Base-by-base conservation (phyloP, 2,888 invertebrate species). In the Patella caerulea region DNA sequence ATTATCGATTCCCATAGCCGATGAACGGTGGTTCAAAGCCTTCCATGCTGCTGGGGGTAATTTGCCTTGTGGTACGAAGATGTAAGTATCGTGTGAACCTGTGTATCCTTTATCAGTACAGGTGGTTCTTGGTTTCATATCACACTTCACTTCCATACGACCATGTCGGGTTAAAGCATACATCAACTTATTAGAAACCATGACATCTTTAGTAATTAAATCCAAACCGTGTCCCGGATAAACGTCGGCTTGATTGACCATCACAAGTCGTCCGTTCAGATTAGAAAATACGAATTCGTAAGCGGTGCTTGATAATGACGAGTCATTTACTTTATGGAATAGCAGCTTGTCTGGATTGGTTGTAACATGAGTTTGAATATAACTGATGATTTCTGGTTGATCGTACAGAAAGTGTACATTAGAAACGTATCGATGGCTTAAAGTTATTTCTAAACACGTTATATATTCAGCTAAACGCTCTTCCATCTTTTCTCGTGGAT, bases 321-420 rank as follows among this genome's bases (percentile, higher is more conserved):
- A 5, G 34, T 45, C 34, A 4, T 4, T 45, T 45, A 45, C 34
- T 45, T 45, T 7, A 45, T 45, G 7, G 7, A 45, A 45, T 45
- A 45, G 5, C 7, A 45, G 34, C 34, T 45, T 45, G 34, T 7
- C 5, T 45, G 0, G 34, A 5, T 45, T 7, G 34, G 34, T 45
- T 45, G 53, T 24, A 17, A 59, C 14, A 5, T 54, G 19, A n/a
- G 65, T 12, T 24, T 53, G 45, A 19, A 65, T 19, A 12, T 65
- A 65, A 19, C 12, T 65, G 11, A 19, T 12, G 9, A 65, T 19
- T 9, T n/a, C 3, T 65, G 65, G 65, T 70, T 73, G 77, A 52
- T 77, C 77, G 54, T 69, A 70, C 45, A 77, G 34, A 9, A 72
- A 17, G 52, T 77, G 77, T 53, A 77, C 77, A 15, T 19, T 34